A percentile compares a stretch with the other conserved stretches of the same genome.
These are phyloP conservation scores for Lepas anatifera DNA, from an alignment of 2,888 invertebrate species.

Conservation along the genomic window DNA sequence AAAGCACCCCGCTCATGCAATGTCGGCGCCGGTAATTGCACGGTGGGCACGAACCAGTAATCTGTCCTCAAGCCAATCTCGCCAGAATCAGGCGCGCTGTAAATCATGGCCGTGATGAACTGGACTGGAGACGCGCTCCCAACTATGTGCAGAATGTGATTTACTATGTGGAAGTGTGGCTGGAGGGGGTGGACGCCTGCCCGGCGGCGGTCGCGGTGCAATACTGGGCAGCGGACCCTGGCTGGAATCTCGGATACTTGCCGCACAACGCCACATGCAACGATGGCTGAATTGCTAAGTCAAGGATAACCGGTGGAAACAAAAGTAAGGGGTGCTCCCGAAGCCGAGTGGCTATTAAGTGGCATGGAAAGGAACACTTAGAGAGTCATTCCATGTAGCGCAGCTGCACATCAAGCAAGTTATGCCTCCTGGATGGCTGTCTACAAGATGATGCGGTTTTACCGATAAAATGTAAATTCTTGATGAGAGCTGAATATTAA, in stretches of 20 bases:
- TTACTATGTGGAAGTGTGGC: not conserved
- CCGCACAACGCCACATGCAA: not conserved
- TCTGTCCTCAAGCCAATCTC: constrained; percentile 6
- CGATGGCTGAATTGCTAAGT: too few species aligned
- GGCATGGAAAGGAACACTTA: too few species aligned
- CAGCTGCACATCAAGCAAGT: too few species aligned
- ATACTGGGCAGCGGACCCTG: not conserved
- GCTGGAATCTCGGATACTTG: not conserved
- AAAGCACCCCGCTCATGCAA: not conserved
- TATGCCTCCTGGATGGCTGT: too few species aligned
- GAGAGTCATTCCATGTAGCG: too few species aligned
- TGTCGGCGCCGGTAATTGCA: not conserved
- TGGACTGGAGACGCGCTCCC: not conserved
- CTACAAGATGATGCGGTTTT: too few species aligned
- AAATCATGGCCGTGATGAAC: not conserved
- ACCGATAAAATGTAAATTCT: too few species aligned
- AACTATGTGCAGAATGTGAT: constrained; percentile 3
- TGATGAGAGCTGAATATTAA: too few species aligned
- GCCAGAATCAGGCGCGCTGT: not conserved
- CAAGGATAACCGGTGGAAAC: too few species aligned
- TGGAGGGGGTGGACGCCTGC: too few species aligned
- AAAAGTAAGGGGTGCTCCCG: too few species aligned
- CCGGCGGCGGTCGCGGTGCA: not conserved
- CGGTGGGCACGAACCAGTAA: not conserved
- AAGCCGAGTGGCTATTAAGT: too few species aligned